Evolutionary conservation across 1,140 invertebrate species (phyloP).

Genomic region (Fopius arisanus): DNA sequence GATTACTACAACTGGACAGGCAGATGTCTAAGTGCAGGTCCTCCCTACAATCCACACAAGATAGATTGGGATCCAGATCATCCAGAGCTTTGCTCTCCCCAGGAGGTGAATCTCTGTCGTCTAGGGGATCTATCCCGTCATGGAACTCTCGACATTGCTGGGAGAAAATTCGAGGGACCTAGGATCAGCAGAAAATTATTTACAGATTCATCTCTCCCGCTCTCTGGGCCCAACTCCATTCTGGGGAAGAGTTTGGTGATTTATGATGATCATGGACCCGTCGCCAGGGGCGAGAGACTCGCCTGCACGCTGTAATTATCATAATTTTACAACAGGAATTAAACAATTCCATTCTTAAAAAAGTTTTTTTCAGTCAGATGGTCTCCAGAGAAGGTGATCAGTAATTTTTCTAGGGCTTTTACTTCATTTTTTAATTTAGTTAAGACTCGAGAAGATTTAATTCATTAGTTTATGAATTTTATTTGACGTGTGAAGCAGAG

Average conservation of each 20-base stretch:
- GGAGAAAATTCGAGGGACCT: slow-evolving; percentile 71
- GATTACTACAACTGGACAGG: slow-evolving; percentile 93
- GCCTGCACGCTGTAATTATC: slow-evolving; percentile 80
- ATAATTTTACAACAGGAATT: neutral
- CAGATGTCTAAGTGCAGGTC: slow-evolving; percentile 83
- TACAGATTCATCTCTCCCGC: slow-evolving; percentile 79
- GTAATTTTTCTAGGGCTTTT: no score
- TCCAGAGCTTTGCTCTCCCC: slow-evolving; percentile 64
- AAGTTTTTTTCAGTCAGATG: no score
- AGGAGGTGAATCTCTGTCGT: slow-evolving; percentile 69
- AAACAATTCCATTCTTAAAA: no score
- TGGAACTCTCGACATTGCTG: slow-evolving; percentile 77
- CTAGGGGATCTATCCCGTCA: slow-evolving; percentile 77
- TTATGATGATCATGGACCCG: slow-evolving; percentile 87
- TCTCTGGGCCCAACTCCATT: slow-evolving; percentile 79
- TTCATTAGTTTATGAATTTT: no score
- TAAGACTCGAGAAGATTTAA: no score
- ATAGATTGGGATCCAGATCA: slow-evolving; percentile 66
- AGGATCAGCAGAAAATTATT: slow-evolving; percentile 77
- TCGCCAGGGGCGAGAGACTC: slow-evolving; percentile 84
- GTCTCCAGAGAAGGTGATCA: no score
- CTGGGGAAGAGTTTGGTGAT: slow-evolving; percentile 87
- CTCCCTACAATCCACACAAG: slow-evolving; percentile 81
- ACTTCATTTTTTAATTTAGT: no score
- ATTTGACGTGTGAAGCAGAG: no score